Base-by-base conservation (phyloP, 2,888 invertebrate species). In the Fabriciana adippe region DNA sequence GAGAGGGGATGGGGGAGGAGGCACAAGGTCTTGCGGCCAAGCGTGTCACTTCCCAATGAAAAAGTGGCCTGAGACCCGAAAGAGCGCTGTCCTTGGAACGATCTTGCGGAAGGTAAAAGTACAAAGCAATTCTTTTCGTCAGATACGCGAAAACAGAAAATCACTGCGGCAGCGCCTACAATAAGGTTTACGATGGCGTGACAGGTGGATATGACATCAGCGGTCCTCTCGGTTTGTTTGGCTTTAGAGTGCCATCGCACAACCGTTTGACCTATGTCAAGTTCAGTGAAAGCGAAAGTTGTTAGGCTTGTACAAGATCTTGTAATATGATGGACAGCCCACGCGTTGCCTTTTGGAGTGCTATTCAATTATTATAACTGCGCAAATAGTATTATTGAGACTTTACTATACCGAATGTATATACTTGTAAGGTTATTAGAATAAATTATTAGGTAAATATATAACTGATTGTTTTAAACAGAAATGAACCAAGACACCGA, bases 41-140 rank as follows among this genome's bases (percentile, higher is more conserved):
- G 84, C 86, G 87, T 88, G 85, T 88, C 88, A 89, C 87, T 90
- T 90, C 90, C 89, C 87, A 86, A 84, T 88, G 84, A 89, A 90
- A 90, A 90, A 88, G 84, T 84, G 83, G 84, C 84, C 83, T 76
- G 79, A 85, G 83, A 81, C 79, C 81, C 83, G 79, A 82, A 84
- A 81, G 72, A 81, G 80, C 79, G 78, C 73, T 84, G 89, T 89
- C 90, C 91, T 90, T 90, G 87, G 85, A 77, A 80, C 75, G 76
- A 78, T 79, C 79, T 78, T 72, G 78, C 84, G 82, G 82, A 85
- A 87, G 80, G 81, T 78, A 83, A 80, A 81, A 81, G 78, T 70
- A 60, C 64, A 68, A 68, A 68, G 66, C 66, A 60, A 60, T 66
- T 66, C 18, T 66, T 48, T 55, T 60, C 16, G 59, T 60, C 50